Percentiles rank a stretch among this genome's conserved stretches.
Evolutionary conservation across 2,888 invertebrate genomes (phyloP).

Genomic region (Capitulum mitella): DNA sequence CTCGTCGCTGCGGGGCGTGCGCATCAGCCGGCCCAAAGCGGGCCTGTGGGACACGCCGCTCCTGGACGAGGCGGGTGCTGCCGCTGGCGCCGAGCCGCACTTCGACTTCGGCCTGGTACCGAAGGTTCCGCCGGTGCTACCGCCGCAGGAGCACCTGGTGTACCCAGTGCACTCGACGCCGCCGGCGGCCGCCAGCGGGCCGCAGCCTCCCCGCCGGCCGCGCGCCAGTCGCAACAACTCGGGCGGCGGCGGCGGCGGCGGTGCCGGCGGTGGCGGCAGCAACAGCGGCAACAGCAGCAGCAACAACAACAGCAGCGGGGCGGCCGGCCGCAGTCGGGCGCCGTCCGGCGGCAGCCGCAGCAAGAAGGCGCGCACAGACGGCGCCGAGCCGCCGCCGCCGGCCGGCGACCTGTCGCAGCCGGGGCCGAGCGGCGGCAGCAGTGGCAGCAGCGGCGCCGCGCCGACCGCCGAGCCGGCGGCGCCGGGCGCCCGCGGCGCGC

Average conservation of each 20-base stretch:
- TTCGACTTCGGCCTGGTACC: background rate
- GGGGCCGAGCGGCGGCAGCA: slow-evolving; percentile 1
- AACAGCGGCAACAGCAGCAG: background rate
- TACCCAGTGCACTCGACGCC: slow-evolving; percentile 12
- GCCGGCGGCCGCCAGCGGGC: background rate
- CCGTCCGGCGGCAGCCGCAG: background rate
- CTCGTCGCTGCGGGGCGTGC: background rate
- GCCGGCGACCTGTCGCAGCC: background rate
- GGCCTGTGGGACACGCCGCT: background rate
- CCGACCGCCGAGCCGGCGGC: background rate
- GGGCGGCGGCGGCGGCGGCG: background rate
- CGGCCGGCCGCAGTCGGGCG: background rate
- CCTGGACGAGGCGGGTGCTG: background rate
- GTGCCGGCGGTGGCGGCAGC: background rate
- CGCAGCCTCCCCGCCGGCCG: background rate
- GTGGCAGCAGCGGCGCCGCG: background rate
- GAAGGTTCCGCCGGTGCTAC: background rate
- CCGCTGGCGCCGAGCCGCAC: background rate
- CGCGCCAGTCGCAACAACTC: background rate
- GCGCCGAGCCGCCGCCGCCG: background rate
- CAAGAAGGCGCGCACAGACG: slow-evolving; percentile 13
- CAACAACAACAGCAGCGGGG: background rate
- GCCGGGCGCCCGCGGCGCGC: background rate
- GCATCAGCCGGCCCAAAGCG: background rate
- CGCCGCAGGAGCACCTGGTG: slow-evolving; percentile 3